These are phyloP conservation scores for Parascotia fuliginaria DNA, from an alignment of 2,888 invertebrate genomes.

Conservation along the genomic window DNA sequence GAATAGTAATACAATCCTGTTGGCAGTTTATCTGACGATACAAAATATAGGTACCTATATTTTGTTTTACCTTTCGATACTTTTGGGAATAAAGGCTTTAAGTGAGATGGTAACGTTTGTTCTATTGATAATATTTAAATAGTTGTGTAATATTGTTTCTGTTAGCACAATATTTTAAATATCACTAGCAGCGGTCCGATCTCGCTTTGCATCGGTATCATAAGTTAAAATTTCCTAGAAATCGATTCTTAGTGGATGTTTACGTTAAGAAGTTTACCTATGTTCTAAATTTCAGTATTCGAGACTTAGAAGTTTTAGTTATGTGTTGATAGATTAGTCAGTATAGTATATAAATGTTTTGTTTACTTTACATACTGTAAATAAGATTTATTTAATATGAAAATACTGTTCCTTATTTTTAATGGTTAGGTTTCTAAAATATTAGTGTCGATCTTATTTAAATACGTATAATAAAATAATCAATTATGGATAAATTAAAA, in stretches of 20 bases:
- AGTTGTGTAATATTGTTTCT: no score
- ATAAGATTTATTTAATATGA: background rate
- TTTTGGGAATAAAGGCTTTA: background rate
- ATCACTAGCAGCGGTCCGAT: no score
- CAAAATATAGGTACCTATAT: constrained; percentile 17
- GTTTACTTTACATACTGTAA: no score
- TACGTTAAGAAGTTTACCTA: no score
- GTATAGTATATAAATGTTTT: no score
- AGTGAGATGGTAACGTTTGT: background rate
- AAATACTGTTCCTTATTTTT: background rate
- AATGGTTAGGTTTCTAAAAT: background rate
- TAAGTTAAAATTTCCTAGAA: no score
- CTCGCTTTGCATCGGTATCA: no score
- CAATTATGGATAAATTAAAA: background rate
- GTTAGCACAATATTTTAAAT: no score
- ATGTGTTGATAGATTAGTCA: no score
- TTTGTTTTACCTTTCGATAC: constrained; percentile 15
- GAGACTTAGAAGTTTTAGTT: no score
- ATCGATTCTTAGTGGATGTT: no score
- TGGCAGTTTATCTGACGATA: constrained; percentile 51
- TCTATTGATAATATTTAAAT: background rate
- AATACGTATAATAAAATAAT: background rate
- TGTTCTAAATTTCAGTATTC: no score
- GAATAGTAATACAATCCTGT: constrained; percentile 69
- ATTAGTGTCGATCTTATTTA: background rate